Percentiles rank a stretch among this genome's conserved stretches.
These are phyloP conservation scores for Stichopus chloronotus DNA, from an alignment of 35 echinoderm and acorn worm genomes.

Conservation along the genomic window DNA sequence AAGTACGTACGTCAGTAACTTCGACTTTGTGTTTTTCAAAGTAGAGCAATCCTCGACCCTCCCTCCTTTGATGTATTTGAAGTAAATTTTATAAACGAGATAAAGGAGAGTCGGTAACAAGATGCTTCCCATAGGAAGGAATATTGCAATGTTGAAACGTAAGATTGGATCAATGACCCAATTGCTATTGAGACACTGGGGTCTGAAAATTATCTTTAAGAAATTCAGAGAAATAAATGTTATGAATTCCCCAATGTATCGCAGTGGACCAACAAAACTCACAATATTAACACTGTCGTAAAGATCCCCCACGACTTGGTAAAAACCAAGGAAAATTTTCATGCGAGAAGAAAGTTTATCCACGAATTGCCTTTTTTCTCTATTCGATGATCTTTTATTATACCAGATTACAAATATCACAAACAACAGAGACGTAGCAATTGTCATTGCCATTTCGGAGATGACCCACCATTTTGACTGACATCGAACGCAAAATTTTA, in stretches of 20 bases:
- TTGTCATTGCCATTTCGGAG: not conserved
- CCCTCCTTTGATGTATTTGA: not conserved
- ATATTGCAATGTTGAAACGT: constrained; percentile 20
- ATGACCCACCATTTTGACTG: constrained; percentile 22
- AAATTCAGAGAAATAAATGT: constrained; percentile 28
- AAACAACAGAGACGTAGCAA: not conserved
- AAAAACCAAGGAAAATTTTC: constrained; percentile 69
- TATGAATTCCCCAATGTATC: constrained; percentile 29
- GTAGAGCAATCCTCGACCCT: not conserved
- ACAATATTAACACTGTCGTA: constrained; percentile 34
- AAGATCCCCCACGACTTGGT: constrained; percentile 65
- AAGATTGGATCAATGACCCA: not conserved
- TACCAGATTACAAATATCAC: constrained; percentile 34
- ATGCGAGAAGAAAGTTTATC: constrained; percentile 46
- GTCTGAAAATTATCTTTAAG: constrained; percentile 19
- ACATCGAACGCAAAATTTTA: constrained; percentile 53
- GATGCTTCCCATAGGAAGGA: not conserved
- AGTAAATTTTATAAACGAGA: not conserved
- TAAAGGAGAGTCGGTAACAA: not conserved
- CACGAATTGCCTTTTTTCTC: not conserved
- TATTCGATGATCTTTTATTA: not conserved
- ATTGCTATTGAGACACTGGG: constrained; percentile 43
- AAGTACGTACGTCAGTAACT: constrained; percentile 44
- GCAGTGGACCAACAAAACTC: constrained; percentile 27
- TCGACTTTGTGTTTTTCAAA: not conserved